These are phyloP conservation scores for Acronicta psi DNA, from an alignment of 2,888 invertebrate genomes.

Conservation along the genomic window DNA sequence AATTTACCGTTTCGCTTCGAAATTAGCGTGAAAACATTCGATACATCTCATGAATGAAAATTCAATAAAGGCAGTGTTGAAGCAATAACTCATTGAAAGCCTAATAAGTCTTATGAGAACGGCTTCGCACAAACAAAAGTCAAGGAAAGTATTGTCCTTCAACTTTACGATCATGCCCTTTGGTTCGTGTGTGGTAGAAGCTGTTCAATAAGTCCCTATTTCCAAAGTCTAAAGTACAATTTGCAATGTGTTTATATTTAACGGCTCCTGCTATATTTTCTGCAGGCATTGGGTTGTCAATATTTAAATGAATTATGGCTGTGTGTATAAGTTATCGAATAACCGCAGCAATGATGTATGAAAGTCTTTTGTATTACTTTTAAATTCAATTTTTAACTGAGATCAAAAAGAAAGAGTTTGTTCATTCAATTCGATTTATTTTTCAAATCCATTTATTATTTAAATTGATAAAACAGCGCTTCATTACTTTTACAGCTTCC, in stretches of 20 bases:
- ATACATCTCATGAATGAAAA: conserved; percentile 32
- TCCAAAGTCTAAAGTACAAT: conserved; percentile 9
- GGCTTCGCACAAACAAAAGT: conserved; percentile 48
- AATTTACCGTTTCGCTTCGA: neutral
- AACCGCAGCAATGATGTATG: conserved; percentile 41
- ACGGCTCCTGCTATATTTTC: conserved; percentile 37
- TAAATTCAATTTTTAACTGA: conserved; percentile 31
- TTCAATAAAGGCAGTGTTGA: conserved; percentile 40
- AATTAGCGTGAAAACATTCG: conserved; percentile 1
- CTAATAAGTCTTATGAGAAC: conserved; percentile 43
- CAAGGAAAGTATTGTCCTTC: conserved; percentile 64
- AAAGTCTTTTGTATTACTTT: conserved; percentile 20
- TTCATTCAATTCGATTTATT: conserved; percentile 11
- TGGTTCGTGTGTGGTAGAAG: conserved; percentile 37
- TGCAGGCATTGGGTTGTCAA: conserved; percentile 55
- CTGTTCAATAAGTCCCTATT: conserved; percentile 11
- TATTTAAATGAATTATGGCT: conserved; percentile 59
- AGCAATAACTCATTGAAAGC: conserved; percentile 46
- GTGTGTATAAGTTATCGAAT: conserved; percentile 27
- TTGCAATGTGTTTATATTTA: neutral
- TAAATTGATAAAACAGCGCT: no score
- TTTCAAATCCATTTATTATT: neutral
- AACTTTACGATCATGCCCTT: conserved; percentile 54
- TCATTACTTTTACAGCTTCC: no score
- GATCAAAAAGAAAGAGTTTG: conserved; percentile 15